Percentiles rank a stretch among this genome's conserved stretches.
These are phyloP conservation scores for Drosophila nigrodunni DNA, from an alignment of 1,140 invertebrate species.

Conservation along the genomic window DNA sequence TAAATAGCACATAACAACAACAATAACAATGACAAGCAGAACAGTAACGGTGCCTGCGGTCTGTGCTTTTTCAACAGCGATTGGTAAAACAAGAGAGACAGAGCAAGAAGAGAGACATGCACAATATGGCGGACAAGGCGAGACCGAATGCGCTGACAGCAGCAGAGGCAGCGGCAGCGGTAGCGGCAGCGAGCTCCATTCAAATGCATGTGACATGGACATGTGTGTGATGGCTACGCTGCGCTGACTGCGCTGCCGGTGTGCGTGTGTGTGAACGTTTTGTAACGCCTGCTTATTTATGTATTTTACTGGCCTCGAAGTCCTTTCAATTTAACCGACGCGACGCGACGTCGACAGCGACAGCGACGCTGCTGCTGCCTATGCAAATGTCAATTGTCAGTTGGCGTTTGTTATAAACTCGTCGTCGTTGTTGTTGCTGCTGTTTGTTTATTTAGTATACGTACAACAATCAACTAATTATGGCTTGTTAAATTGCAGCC, in stretches of 20 bases:
- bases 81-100: conserved; percentile 14
- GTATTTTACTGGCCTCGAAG: conserved; percentile 46
- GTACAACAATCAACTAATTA: conserved; percentile 79
- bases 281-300: conserved; percentile 81
- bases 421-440: conserved; percentile 45
- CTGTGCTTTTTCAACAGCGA: conserved; percentile 27
- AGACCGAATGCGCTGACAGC: conserved; percentile 40
- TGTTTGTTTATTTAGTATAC: conserved; percentile 71
- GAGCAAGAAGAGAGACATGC: conserved; percentile 27
- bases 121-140: conserved; percentile 72
- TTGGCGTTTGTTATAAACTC: conserved; percentile 58
- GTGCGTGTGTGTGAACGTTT: conserved; percentile 46
- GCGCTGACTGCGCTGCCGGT: conserved; percentile 17
- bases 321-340: conserved; percentile 77
- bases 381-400: conserved; percentile 82
- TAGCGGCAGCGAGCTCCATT: conserved; percentile 8
- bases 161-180: conserved; percentile 11
- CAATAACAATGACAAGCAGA: conserved; percentile 5
- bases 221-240: conserved; percentile 63
- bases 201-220: conserved; percentile 47
- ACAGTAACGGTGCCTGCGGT: conserved; percentile 52
- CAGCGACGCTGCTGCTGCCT: conserved; percentile 6
- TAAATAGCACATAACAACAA: conserved; percentile 69
- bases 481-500: conserved; percentile 83
- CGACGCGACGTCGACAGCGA: conserved; percentile 17